Evolutionary conservation across 2,888 invertebrate genomes (phyloP).

Genomic region (Cryptops parisi): DNA sequence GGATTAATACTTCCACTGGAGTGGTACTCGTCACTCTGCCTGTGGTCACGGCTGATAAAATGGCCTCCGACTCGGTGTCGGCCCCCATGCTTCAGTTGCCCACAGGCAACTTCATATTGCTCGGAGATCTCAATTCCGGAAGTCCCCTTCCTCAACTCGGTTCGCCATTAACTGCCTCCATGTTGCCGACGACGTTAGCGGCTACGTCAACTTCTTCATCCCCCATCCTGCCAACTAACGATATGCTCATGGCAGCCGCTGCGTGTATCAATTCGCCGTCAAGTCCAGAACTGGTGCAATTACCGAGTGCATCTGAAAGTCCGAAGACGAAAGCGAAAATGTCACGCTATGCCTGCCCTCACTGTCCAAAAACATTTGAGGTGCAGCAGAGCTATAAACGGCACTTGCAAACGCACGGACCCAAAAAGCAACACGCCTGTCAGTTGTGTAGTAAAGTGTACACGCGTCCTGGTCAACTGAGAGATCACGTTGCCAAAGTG

Average conservation of each 20-base stretch:
- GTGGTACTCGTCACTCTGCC: constrained; percentile 3
- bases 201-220: background rate
- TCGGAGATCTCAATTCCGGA: constrained; percentile 1
- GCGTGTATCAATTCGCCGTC: constrained; percentile 4
- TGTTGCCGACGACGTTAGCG: background rate
- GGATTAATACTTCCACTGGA: constrained; percentile 10
- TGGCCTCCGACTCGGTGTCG: background rate
- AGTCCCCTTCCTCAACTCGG: background rate
- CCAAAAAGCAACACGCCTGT: constrained; percentile 11
- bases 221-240: background rate
- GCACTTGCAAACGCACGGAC: constrained; percentile 5
- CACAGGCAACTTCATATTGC: constrained; percentile 3
- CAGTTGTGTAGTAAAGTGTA: constrained; percentile 1
- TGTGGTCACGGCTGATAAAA: constrained; percentile 10
- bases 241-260: constrained; percentile 7
- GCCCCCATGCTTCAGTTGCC: constrained; percentile 7
- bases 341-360: constrained; percentile 5
- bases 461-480: constrained; percentile 9
- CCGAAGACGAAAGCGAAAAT: constrained; percentile 4
- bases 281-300: background rate
- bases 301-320: background rate
- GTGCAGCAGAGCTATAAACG: constrained; percentile 6
- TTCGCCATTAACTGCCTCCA: background rate
- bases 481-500: constrained; percentile 2
- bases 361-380: constrained; percentile 9